Percentiles rank a stretch among this genome's conserved stretches.
Conservation (phyloP, 1,140 invertebrate genomes). For the Pseudachorutes palmiensis region DNA sequence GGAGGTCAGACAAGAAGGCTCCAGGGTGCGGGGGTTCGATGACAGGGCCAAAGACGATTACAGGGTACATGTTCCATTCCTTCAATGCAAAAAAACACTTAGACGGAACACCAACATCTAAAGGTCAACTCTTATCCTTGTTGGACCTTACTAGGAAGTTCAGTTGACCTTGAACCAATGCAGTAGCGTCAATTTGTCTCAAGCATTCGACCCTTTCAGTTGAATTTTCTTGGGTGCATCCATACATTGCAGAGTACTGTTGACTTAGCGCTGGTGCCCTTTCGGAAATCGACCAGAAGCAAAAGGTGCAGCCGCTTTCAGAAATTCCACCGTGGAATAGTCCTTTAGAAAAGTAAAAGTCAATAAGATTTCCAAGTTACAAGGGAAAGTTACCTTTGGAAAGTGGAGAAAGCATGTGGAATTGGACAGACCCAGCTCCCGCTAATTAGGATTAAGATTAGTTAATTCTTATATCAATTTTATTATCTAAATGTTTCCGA, state of each 20-base stretch:
- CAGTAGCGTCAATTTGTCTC: conserved; percentile 10
- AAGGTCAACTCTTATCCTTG: background rate
- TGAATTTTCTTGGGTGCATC: conserved; percentile 22
- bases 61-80: conserved; percentile 31
- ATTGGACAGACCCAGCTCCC: conserved; percentile 34
- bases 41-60: conserved; percentile 29
- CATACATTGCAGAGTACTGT: conserved; percentile 13
- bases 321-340: conserved; percentile 34
- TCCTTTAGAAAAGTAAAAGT: too few species aligned
- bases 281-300: conserved; percentile 35
- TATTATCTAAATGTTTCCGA: background rate
- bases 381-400: conserved; percentile 26
- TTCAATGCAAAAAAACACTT: conserved; percentile 10
- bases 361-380: background rate
- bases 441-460: conserved; percentile 1
- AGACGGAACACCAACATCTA: background rate
- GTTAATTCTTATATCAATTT: background rate
- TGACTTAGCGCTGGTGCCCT: conserved; percentile 13
- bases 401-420: conserved; percentile 34
- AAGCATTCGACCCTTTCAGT: conserved; percentile 27
- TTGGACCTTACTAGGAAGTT: conserved; percentile 24
- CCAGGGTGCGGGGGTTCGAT: conserved; percentile 19
- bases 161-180: conserved; percentile 21
- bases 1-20: conserved; percentile 29
- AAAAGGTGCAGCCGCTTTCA: conserved; percentile 32